phyloP scores from a whole-genome alignment of 2,113 vertebrate species.

The Cephalopterus ornatus region DNA sequence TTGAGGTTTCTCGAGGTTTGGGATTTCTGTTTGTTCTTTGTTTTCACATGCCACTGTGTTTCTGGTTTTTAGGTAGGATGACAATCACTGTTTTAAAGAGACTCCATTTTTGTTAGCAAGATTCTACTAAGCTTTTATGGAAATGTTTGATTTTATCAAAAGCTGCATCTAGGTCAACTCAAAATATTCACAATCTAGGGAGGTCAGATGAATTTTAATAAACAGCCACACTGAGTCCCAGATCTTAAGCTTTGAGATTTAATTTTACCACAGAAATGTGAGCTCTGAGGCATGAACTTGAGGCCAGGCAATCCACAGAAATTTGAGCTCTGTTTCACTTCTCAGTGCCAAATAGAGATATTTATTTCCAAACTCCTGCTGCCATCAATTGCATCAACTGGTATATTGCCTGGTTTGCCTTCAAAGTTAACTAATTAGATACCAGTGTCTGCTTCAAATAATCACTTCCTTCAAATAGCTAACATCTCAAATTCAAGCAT shows the following conservation, averaged over 20 bases:
- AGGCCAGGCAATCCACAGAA: constrained; percentile 19
- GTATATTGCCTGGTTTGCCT: neutral
- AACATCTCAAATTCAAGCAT: neutral
- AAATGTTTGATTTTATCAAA: neutral
- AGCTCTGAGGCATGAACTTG: neutral
- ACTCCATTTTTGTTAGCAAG: neutral
- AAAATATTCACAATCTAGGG: neutral
- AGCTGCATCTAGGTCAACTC: neutral
- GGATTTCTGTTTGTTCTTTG: neutral
- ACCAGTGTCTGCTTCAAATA: neutral
- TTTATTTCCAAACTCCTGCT: constrained; percentile 59
- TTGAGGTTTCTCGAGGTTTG: neutral
- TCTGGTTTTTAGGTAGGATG: neutral
- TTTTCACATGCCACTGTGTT: neutral
- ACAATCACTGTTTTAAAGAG: neutral
- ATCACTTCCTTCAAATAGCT: neutral
- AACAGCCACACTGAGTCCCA: neutral
- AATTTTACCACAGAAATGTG: neutral
- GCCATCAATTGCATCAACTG: constrained; percentile 38
- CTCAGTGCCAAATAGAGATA: constrained; percentile 24
- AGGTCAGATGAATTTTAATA: constrained; percentile 3
- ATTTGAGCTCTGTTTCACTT: constrained; percentile 20
- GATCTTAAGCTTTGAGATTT: constrained; percentile 24
- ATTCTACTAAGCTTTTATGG: neutral
- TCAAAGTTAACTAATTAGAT: constrained; percentile 28